These are phyloP conservation scores for Asteroscopus sphinx DNA, from an alignment of 2,888 invertebrate genomes.

Conservation along the genomic window DNA sequence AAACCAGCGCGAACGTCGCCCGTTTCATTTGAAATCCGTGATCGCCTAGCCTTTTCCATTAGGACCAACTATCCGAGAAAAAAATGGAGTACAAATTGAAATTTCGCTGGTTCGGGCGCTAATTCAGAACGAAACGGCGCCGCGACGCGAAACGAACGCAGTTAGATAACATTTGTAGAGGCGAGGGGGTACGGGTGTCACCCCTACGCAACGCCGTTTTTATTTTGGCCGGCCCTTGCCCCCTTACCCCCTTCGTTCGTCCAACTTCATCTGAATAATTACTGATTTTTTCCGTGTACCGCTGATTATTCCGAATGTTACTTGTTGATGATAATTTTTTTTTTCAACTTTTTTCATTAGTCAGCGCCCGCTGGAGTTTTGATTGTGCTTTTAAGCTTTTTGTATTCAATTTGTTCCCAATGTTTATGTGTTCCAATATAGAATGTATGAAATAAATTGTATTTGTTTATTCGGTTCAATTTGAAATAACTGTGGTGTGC, in stretches of 20 bases:
- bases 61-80: constrained; percentile 83
- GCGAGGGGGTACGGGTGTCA: constrained; percentile 81
- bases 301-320: constrained; percentile 90
- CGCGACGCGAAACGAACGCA: constrained; percentile 86
- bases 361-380: constrained; percentile 65
- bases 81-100: constrained; percentile 87
- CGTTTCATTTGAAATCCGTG: constrained; percentile 68
- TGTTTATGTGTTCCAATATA: constrained; percentile 57
- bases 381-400: constrained; percentile 70
- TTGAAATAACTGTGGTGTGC: constrained; percentile 35
- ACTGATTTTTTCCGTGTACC: constrained; percentile 90
- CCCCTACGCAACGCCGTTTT: constrained; percentile 90
- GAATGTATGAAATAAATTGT: constrained; percentile 50
- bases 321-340: constrained; percentile 88
- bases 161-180: constrained; percentile 90
- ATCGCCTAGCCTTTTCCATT: constrained; percentile 79
- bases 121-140: constrained; percentile 83
- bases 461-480: constrained; percentile 45
- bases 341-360: constrained; percentile 84
- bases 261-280: constrained; percentile 90
- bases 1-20: constrained; percentile 35
- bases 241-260: constrained; percentile 88
- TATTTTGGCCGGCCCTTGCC: constrained; percentile 89
- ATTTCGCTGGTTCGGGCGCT: constrained; percentile 84
- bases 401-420: constrained; percentile 60